phyloP scores from a whole-genome alignment of 1,140 invertebrate species.

The Drosophila carrolli region DNA sequence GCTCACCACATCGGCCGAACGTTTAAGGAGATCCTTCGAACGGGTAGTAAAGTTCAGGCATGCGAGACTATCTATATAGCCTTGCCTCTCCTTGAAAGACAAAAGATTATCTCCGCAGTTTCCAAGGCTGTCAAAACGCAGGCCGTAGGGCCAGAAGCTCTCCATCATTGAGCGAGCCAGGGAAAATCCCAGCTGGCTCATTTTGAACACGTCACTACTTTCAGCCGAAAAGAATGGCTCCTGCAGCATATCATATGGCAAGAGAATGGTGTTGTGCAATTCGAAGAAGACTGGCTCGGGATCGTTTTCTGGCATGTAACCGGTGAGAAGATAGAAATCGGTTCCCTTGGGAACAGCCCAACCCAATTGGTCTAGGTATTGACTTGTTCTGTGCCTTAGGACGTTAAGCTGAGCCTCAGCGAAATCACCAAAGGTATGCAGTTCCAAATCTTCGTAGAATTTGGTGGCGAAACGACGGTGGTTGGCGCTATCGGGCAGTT shows the following conservation, averaged over 20 bases:
- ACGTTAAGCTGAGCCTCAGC: background rate
- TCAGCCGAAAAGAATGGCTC: conserved; percentile 1
- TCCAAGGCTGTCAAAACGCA: background rate
- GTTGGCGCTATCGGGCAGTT: background rate
- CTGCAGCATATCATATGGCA: conserved; percentile 3
- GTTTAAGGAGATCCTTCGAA: background rate
- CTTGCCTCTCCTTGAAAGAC: background rate
- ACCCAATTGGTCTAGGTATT: background rate
- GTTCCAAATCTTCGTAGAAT: background rate
- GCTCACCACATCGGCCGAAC: background rate
- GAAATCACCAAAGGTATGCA: background rate
- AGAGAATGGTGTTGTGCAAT: background rate
- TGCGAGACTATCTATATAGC: background rate
- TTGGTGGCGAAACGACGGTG: conserved; percentile 3
- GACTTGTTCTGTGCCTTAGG: background rate
- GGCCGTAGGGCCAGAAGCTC: background rate
- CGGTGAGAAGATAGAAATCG: too few species aligned
- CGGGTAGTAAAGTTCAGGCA: background rate
- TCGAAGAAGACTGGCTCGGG: too few species aligned
- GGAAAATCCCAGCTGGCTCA: background rate
- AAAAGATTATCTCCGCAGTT: background rate
- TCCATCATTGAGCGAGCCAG: background rate
- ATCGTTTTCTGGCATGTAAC: too few species aligned
- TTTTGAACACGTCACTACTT: conserved; percentile 8
- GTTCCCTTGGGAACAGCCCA: too few species aligned